phyloP scores from a whole-genome alignment of 2,113 vertebrate species.

The Burhinus oedicnemus region DNA sequence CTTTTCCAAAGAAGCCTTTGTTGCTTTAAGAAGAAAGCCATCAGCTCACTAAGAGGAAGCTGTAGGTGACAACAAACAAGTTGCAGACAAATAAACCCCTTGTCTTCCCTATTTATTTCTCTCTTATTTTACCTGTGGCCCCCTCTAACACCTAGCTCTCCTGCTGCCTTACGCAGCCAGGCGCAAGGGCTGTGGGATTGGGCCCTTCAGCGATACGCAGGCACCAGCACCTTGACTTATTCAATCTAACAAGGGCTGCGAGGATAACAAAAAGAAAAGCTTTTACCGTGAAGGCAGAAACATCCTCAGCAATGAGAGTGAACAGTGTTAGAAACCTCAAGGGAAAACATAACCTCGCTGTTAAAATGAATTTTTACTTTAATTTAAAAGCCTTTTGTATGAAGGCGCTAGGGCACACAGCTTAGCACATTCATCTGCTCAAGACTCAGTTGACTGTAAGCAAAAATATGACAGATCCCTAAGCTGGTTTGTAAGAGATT shows the following conservation, averaged over 20 bases:
- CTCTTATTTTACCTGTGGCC: neutral
- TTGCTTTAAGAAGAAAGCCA: neutral
- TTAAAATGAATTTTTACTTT: slow-evolving; percentile 57
- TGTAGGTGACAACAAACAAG: neutral
- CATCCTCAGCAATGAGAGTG: neutral
- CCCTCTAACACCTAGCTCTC: neutral
- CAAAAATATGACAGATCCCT: slow-evolving; percentile 22
- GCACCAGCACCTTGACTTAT: neutral
- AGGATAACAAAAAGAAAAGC: slow-evolving; percentile 11
- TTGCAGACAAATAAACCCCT: neutral
- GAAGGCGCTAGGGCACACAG: neutral
- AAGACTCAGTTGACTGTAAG: slow-evolving; percentile 12
- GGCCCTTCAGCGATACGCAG: neutral
- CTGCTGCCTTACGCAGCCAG: neutral
- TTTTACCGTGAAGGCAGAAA: slow-evolving; percentile 1
- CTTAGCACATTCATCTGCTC: neutral
- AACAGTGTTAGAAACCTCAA: slow-evolving; percentile 55
- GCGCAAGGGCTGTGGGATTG: fast-evolving
- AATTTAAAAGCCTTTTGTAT: slow-evolving; percentile 45
- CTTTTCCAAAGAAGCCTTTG: neutral
- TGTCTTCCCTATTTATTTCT: neutral
- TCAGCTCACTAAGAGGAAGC: neutral
- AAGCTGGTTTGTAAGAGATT: neutral
- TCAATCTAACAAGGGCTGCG: neutral
- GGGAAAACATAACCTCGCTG: slow-evolving; percentile 45